Evolutionary conservation across 2,888 invertebrate genomes (phyloP).

Genomic region (Stenolophus ochropezus): DNA sequence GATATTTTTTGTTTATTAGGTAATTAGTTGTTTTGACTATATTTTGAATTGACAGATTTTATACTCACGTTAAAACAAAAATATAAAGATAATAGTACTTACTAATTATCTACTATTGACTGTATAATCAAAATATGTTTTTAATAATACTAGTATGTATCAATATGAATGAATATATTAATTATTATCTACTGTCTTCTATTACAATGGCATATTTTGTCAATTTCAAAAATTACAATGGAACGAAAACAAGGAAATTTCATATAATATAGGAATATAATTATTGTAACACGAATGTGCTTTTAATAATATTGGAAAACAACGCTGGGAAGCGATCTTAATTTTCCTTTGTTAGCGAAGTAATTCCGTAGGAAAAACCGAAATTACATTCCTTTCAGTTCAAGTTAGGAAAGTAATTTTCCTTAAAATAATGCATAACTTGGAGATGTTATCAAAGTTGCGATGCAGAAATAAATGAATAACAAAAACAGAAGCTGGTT

Average conservation of each 20-base stretch:
- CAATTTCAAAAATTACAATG: neutral
- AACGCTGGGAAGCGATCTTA: neutral
- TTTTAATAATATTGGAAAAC: slow-evolving; percentile 1
- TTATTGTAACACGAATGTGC: neutral
- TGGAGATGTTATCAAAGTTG: neutral
- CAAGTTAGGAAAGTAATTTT: neutral
- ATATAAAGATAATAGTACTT: too few relatives aligned
- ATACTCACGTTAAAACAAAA: too few relatives aligned
- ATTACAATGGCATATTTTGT: neutral
- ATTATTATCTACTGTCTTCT: too few relatives aligned
- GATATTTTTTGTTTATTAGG: too few relatives aligned
- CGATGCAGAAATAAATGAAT: slow-evolving; percentile 3
- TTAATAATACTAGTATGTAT: too few relatives aligned
- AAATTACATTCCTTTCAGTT: neutral
- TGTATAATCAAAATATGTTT: too few relatives aligned
- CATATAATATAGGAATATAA: neutral
- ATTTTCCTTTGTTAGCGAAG: neutral
- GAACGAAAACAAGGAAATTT: neutral
- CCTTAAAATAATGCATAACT: slow-evolving; percentile 11
- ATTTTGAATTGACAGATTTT: too few relatives aligned
- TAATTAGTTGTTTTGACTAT: too few relatives aligned
- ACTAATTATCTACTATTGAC: too few relatives aligned
- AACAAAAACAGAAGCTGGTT: neutral
- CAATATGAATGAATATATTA: too few relatives aligned
- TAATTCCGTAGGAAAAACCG: neutral